Base-by-base conservation (phyloP, 2,888 invertebrate species). In the Sminthurinus aureus region DNA sequence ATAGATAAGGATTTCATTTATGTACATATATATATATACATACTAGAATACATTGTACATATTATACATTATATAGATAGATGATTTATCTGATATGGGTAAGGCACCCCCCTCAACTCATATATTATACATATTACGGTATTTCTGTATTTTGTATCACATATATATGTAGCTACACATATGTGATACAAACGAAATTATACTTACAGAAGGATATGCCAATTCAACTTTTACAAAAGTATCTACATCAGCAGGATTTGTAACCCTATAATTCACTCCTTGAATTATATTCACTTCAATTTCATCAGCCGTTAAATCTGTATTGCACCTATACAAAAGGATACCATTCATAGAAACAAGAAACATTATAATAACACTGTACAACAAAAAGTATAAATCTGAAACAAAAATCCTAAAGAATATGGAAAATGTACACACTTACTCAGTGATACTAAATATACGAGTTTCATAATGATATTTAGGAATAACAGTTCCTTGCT, bases 221-320 rank as follows among this genome's bases (percentile, higher is more conserved):
- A 98, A 96, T 90, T 98, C 98, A 89, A 95, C 94, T 90, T 95
- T 96, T 15, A 99, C 95, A 90, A 96, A 98, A 0, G 98, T 97
- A 89, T 98, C 97, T 51, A 97, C 92, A 85, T 98, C 97, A 90
- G 95, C 95, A 0, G 96, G 94, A 90, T 95, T 94, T 82, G 93
- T 91, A 75, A 96, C 95, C 90, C 93, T 94, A 91, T 95, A 97
- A 88, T 96, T 96, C 85, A 98, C 94, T 77, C 98, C 98, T 88
- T 96, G 93, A 0, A 97, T 92, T 85, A 98, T 93, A 26, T 93
- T 93, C 87, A 98, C 91, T 91, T 98, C 97, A 89, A 98, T 91
- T 89, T 98, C 97, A 91, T 95, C 95, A 90, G 97, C 98, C 73
- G 94, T 95, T 86, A 98, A 92, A 90, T 98, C 98, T n/a, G 97